These are phyloP conservation scores for Thermophis baileyi DNA, from an alignment of 2,113 vertebrate genomes.

Conservation along the genomic window DNA sequence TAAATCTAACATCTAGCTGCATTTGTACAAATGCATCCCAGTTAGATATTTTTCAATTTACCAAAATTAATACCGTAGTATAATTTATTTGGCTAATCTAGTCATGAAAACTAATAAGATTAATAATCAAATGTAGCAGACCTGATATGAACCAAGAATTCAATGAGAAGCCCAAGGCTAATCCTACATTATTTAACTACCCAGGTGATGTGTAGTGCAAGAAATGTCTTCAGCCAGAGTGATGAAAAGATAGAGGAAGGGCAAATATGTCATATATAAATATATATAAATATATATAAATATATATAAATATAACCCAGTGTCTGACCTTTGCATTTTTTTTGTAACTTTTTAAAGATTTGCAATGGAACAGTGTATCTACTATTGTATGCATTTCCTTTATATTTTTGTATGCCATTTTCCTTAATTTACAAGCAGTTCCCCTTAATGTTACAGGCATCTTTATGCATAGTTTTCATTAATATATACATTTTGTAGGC, in stretches of 20 bases:
- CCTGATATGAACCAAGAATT: background rate
- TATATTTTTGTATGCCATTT: background rate
- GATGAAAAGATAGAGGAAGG: background rate
- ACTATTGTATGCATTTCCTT: background rate
- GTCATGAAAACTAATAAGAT: background rate
- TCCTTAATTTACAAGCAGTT: background rate
- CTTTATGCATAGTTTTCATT: background rate
- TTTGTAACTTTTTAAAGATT: background rate
- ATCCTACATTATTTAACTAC: background rate
- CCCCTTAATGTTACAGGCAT: background rate
- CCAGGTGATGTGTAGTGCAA: background rate
- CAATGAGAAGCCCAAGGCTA: background rate
- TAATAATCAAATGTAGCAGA: background rate
- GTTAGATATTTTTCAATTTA: constrained; percentile 23
- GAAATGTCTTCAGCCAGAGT: background rate
- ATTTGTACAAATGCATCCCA: constrained; percentile 31
- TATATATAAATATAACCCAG: no score
- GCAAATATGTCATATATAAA: no score
- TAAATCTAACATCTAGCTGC: constrained; percentile 29
- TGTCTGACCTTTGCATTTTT: background rate
- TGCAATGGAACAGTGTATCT: background rate
- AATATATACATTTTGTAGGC: background rate
- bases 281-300: no score
- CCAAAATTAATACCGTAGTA: background rate
- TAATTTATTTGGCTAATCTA: background rate